A percentile compares a stretch with the other conserved stretches of the same genome.
These are phyloP conservation scores for Sebastes itinus DNA, from an alignment of 2,797 vertebrate species.

Conservation along the genomic window DNA sequence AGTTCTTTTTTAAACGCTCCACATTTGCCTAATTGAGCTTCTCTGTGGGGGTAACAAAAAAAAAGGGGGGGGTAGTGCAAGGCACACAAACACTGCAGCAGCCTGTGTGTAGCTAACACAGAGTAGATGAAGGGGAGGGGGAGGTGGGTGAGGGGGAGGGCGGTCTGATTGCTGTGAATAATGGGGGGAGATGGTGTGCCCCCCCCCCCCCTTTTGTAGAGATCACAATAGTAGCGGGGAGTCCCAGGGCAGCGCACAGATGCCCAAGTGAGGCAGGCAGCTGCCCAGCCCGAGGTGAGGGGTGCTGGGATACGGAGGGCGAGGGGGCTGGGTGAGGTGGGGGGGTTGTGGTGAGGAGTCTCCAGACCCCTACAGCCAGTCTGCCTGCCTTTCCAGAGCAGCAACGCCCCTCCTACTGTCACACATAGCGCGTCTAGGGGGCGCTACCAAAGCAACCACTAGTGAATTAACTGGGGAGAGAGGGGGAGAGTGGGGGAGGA, in stretches of 20 bases:
- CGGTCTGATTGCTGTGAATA: constrained; percentile 74
- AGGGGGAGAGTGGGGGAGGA: too few species aligned
- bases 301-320: constrained; percentile 58
- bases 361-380: constrained; percentile 58
- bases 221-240: constrained; percentile 79
- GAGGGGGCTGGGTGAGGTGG: constrained; percentile 20
- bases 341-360: constrained; percentile 10
- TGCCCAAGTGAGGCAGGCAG: constrained; percentile 77
- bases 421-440: constrained; percentile 39
- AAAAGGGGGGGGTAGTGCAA: neutral
- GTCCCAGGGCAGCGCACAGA: constrained; percentile 77
- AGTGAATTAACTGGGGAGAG: constrained; percentile 46
- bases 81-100: constrained; percentile 62
- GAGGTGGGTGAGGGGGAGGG: neutral
- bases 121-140: constrained; percentile 41
- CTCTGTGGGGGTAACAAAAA: constrained; percentile 43
- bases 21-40: constrained; percentile 73
- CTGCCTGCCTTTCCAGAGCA: constrained; percentile 61
- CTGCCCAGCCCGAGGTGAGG: constrained; percentile 74
- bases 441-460: constrained; percentile 44
- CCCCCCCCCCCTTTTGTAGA: constrained; percentile 78
- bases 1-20: constrained; percentile 61
- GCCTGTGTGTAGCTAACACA: constrained; percentile 58
- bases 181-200: constrained; percentile 66
- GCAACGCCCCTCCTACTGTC: constrained; percentile 47